Base-by-base conservation (phyloP, 2,888 invertebrate species). In the Trichopria drosophilae region DNA sequence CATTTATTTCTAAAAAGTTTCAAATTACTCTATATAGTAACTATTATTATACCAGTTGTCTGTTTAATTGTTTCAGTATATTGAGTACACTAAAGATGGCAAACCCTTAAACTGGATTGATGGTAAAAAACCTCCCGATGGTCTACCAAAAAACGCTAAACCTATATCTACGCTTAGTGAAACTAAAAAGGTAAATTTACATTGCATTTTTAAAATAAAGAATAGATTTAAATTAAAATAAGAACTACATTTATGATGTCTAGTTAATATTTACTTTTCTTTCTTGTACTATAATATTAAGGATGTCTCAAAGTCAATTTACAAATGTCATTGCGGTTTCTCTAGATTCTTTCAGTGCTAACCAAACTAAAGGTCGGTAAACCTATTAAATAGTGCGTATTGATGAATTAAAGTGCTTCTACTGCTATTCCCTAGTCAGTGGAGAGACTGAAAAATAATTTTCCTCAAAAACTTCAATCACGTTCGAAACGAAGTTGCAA, bases 101-200 rank as follows among this genome's bases (percentile, higher is more conserved):
- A 60, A 49, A 37, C 67, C 69, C 4, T 57, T 68, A 39, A 69
- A 69, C 41, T 68, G 69, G 69, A 59, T 70, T 41, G 63, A 68
- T 7, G 66, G 59, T 19, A 61, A 61, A 18, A 66, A 64, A 55
- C 68, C 66, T 3, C 37, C 44, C 13, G 46, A 62, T 19, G 64
- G 62, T 28, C 53, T 68, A 15, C 69, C 68, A 1, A 37, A 49
- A 16, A 53, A 63, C 20, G 65, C 63, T 2, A 66, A 62, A 26
- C 61, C 62, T 19, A 47, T 68, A 22, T 59, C 53, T 7, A 42
- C 53, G 12, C 50, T 56, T 9, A 57, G 35, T 7, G 56, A 58
- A 2, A 26, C 10, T 19, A 62, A 66, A 60, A 35, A 62, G 57
- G 70, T 70, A 58, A 54, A 61, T 57, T 42, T 32, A 13, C 35